These are phyloP conservation scores for Dorcus hopei DNA, from an alignment of 2,888 invertebrate species.

Conservation along the genomic window DNA sequence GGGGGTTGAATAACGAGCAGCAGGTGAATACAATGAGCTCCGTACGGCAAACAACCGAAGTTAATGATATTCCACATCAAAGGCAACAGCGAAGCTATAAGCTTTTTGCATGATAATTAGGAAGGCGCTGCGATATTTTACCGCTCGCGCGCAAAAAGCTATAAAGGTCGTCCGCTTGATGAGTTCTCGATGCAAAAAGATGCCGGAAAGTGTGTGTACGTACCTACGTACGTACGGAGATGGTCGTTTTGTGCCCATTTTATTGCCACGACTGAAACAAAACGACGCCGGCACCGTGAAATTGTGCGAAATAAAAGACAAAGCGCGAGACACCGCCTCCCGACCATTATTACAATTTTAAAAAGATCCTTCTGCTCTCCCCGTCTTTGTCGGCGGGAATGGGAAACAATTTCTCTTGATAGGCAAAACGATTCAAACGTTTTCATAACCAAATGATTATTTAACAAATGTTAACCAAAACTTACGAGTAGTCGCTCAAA, in stretches of 20 bases:
- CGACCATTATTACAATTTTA: slow-evolving; percentile 11
- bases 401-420: not conserved
- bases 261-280: slow-evolving; percentile 13
- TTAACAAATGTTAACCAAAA: too few species aligned
- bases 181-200: not conserved
- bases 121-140: slow-evolving; percentile 1
- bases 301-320: slow-evolving; percentile 18
- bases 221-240: slow-evolving; percentile 5
- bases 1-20: not conserved
- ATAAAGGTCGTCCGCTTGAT: slow-evolving; percentile 3
- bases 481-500: too few species aligned
- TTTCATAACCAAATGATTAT: too few species aligned
- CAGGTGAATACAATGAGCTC: not conserved
- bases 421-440: too few species aligned
- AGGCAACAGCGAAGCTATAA: slow-evolving; percentile 3
- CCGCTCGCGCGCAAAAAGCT: slow-evolving; percentile 8
- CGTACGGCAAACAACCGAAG: not conserved
- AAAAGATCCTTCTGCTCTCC: not conserved
- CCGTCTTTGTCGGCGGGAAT: not conserved
- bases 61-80: slow-evolving; percentile 9
- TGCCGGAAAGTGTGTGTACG: not conserved
- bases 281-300: slow-evolving; percentile 17
- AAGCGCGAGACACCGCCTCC: slow-evolving; percentile 14
- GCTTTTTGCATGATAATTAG: slow-evolving; percentile 9
- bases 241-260: slow-evolving; percentile 8